Base-by-base conservation (phyloP, 1,140 invertebrate genomes). In the Leptestheria dahalacensis region DNA sequence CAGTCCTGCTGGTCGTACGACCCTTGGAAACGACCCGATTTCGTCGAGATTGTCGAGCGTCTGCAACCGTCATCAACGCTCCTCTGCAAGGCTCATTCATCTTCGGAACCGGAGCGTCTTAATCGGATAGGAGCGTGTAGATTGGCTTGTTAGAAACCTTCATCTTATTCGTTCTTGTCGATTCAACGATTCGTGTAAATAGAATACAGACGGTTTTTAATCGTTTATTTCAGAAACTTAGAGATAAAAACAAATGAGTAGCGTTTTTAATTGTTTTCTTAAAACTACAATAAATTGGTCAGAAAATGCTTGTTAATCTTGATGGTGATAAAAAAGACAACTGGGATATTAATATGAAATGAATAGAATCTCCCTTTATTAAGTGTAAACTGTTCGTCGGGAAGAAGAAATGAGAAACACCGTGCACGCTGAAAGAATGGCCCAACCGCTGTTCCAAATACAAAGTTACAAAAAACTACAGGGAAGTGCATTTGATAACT, bases 21-120 rank as follows among this genome's bases (percentile, higher is more conserved):
- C 6, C 58, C 61, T 1, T 20, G 25, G 3, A 48, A 57, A 47
- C 61, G 61, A 9, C 61, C 61, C 11, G 58, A 41, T 24, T 62
- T 61, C 53, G 57, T 49, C 21, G 54, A 62, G 20, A 20, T 62
- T 20, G 61, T 62, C 10, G 41, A 56, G 1, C 61, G 56, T 49
- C 41, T 62, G 41, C 61, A 62, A 29, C 56, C 61, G 1, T 50
- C 57, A 12, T n/a, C 33, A 15, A 49, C 51, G 24, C 33, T 52
- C 4, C 51, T 60, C 15, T 60, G 58, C 33, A 50, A 52, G 15
- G 50, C 58, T 23, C 58, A 60, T 51, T 60, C 58, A 49, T 52
- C 47, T 26, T 60, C 58, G 26, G 58, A 60, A 33, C 58, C 58
- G 21, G 58, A 60, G 46, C 58, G 58, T 6, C 28, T 60, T 1